Conservation (phyloP, 2,888 invertebrate species). For the Phengaris arion region DNA sequence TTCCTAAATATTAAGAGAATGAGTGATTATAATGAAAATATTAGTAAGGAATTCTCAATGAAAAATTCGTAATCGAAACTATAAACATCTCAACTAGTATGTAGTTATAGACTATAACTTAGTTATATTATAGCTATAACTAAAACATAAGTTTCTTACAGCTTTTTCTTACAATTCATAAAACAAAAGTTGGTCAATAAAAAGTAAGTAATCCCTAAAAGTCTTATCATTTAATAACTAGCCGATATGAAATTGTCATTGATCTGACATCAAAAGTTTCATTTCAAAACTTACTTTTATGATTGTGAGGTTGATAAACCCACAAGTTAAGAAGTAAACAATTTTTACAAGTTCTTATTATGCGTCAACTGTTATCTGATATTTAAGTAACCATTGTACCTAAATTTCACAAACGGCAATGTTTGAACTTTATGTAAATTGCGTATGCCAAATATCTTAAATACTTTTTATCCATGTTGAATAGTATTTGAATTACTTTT, state of each 20-base stretch:
- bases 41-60: not conserved
- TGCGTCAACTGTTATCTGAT: too few species aligned
- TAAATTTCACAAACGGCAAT: too few species aligned
- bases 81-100: not conserved
- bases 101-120: too few species aligned
- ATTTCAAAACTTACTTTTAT: too few species aligned
- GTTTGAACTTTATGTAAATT: too few species aligned
- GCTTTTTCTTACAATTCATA: not conserved
- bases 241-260: not conserved
- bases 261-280: not conserved
- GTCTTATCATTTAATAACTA: constrained; percentile 8
- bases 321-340: not conserved
- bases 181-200: not conserved
- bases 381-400: too few species aligned
- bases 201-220: not conserved
- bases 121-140: too few species aligned
- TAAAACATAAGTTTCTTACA: too few species aligned
- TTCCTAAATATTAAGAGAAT: not conserved
- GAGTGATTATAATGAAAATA: not conserved
- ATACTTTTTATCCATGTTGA: too few species aligned
- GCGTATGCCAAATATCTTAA: too few species aligned
- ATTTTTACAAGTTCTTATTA: not conserved
- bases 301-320: constrained; percentile 4
- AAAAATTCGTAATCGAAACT: not conserved
- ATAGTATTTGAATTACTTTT: too few species aligned